Conservation (phyloP, 2,888 invertebrate species). For the Sycophila texana region DNA sequence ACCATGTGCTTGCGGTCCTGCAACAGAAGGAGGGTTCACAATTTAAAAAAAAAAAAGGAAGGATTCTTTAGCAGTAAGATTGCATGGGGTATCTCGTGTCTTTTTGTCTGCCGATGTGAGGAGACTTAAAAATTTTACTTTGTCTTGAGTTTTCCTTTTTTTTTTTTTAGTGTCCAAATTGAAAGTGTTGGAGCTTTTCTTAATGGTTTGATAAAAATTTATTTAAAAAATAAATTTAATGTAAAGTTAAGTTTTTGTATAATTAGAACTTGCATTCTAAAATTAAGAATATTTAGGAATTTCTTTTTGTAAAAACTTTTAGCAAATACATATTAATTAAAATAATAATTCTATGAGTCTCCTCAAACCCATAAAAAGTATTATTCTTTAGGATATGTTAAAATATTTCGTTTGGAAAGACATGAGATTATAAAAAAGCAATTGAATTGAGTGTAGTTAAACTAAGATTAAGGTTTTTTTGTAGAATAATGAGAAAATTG, state of each 20-base stretch:
- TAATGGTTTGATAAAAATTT: no score
- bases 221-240: no score
- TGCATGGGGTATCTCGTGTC: conserved; percentile 28
- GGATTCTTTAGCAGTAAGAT: background rate
- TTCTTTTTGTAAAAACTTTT: background rate
- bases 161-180: no score
- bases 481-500: conserved; percentile 28
- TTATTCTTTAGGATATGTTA: conserved; percentile 18
- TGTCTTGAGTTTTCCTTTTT: no score
- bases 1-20: conserved; percentile 72
- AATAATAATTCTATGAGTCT: background rate
- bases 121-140: no score
- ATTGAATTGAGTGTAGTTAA: conserved; percentile 26
- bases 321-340: background rate
- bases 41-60: background rate
- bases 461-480: conserved; percentile 24
- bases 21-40: conserved; percentile 68
- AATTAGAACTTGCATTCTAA: no score
- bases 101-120: background rate
- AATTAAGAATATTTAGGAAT: no score
- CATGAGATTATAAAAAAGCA: conserved; percentile 40
- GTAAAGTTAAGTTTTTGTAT: no score
- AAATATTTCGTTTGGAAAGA: conserved; percentile 32
- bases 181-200: no score
- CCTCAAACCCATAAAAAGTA: background rate